Conservation (phyloP, 1,140 invertebrate species). For the Mya arenaria region DNA sequence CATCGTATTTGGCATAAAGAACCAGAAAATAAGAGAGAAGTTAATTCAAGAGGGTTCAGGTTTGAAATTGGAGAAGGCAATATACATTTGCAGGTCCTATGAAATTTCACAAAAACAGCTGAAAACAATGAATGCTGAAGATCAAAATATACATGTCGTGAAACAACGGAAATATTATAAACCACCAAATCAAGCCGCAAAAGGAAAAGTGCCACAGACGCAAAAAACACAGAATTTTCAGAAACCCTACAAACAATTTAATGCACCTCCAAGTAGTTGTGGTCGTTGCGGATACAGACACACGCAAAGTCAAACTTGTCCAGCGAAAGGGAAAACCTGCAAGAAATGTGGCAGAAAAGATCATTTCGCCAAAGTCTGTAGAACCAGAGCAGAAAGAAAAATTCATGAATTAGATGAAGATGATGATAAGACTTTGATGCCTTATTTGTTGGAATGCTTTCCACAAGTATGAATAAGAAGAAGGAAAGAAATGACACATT, state of each 20-base stretch:
- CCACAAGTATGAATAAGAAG: neutral
- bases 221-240: neutral
- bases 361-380: constrained; percentile 19
- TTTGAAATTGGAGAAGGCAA: neutral
- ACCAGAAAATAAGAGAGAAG: neutral
- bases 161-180: constrained; percentile 3
- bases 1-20: neutral
- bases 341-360: neutral
- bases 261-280: neutral
- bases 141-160: neutral
- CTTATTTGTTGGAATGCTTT: neutral
- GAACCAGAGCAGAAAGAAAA: neutral
- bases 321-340: constrained; percentile 10
- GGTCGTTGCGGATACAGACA: constrained; percentile 1
- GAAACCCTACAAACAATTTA: neutral
- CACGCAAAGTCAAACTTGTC: neutral
- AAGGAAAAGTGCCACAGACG: neutral
- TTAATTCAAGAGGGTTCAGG: neutral
- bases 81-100: neutral
- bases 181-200: neutral
- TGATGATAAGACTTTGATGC: constrained; percentile 7
- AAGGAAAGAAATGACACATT: neutral
- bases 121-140: constrained; percentile 21
- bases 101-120: constrained; percentile 32
- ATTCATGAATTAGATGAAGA: neutral